Evolutionary conservation across 2,888 invertebrate species (phyloP).

Genomic region (Sminthurinus aureus): DNA sequence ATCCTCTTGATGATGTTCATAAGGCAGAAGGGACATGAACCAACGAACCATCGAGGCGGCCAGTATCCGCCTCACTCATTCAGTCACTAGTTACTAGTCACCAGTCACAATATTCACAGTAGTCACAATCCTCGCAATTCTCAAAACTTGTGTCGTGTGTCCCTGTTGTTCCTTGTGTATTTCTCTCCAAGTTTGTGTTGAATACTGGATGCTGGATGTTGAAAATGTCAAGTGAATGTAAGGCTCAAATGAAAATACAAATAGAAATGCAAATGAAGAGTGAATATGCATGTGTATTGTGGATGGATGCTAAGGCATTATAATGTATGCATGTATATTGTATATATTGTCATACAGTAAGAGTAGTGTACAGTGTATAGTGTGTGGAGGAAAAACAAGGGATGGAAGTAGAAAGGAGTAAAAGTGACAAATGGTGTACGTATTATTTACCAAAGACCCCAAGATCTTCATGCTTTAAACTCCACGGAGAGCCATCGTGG

Average conservation of each 20-base stretch:
- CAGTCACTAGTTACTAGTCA: not conserved
- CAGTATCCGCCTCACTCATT: too few species aligned
- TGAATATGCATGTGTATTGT: not conserved
- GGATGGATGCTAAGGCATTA: not conserved
- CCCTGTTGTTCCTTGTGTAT: too few species aligned
- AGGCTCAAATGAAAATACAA: not conserved
- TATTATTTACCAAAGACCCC: not conserved
- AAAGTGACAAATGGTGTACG: slow-evolving; percentile 1
- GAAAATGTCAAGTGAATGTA: not conserved
- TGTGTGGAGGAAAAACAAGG: too few species aligned
- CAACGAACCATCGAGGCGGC: too few species aligned
- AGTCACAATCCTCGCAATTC: too few species aligned
- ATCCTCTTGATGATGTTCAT: too few species aligned
- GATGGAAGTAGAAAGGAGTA: not conserved
- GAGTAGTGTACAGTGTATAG: too few species aligned
- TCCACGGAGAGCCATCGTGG: not conserved
- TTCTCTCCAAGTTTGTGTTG: not conserved
- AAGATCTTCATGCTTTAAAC: not conserved
- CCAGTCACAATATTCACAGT: not conserved
- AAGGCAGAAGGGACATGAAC: too few species aligned
- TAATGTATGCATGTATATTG: not conserved
- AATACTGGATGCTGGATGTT: not conserved
- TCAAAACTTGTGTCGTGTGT: too few species aligned
- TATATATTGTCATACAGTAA: not conserved
- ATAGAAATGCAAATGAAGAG: not conserved